phyloP scores from a whole-genome alignment of 2,888 invertebrate genomes.

The Ecliptopera silaceata region DNA sequence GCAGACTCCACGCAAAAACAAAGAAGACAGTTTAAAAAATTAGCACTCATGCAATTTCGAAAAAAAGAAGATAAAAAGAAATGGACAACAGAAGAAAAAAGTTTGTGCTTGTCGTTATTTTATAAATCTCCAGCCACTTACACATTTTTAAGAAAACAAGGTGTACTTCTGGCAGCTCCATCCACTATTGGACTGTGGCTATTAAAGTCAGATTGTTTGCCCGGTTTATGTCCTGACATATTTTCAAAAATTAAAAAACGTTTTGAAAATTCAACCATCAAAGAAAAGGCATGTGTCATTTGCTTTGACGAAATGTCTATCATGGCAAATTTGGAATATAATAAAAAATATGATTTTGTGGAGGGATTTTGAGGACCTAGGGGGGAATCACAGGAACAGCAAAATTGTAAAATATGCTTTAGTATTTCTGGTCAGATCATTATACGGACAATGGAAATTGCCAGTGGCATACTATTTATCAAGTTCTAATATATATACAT shows the following conservation, averaged over 20 bases:
- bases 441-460: no score
- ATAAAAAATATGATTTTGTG: slow-evolving; percentile 1
- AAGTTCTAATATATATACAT: no score
- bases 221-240: neutral
- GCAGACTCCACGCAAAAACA: no score
- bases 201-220: neutral
- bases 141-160: neutral
- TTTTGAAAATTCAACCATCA: neutral
- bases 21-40: no score
- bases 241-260: slow-evolving; percentile 1
- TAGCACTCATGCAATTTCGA: slow-evolving; percentile 1
- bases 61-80: neutral
- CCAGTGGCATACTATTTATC: no score
- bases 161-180: neutral
- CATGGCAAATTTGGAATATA: neutral
- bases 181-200: neutral
- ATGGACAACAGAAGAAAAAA: neutral
- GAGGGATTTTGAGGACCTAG: neutral
- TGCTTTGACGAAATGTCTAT: slow-evolving; percentile 7
- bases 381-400: no score
- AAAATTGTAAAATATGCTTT: no score
- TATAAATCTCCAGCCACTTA: slow-evolving; percentile 1
- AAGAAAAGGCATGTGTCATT: neutral
- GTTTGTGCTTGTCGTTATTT: neutral
- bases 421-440: no score